Base-by-base conservation (phyloP, 1,140 invertebrate genomes). In the Drosophila tsacasi region DNA sequence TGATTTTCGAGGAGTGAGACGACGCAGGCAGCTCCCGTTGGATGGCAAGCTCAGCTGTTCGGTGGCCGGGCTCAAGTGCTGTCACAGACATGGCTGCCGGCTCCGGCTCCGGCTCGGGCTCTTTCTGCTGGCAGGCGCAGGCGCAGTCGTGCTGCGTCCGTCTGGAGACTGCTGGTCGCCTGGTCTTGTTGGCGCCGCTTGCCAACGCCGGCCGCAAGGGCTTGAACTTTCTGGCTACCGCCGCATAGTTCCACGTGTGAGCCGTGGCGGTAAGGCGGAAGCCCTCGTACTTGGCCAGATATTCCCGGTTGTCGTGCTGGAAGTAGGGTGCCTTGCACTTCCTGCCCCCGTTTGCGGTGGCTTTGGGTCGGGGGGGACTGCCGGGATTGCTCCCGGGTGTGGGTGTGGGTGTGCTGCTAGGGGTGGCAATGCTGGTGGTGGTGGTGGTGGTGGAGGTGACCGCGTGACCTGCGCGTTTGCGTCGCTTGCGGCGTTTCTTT, bases 151-250 rank as follows among this genome's bases (percentile, higher is more conserved):
- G 37, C 9, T 30, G 54, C 25, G 27, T 3, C 69, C 77, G 81
- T 21, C 68, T 75, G 27, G 59, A 13, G 15, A 72, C 37, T 75
- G 75, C 86, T 90, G 85, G 50, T 67, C 82, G 69, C 86, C 82
- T 91, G 86, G 66, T 76, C 77, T 86, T 91, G 76, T 86, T 87
- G 85, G 79, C 83, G 81, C 84, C 85, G 81, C 78, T 91, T 79
- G 81, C 85, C 71, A 79, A 90, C 63, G 83, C 76, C 72, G 86
- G 82, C 61, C 79, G 67, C 67, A 89, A 81, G 50, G 91, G 91
- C 69, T 91, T 92, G 21, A 92, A 92, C 54, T 92, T 92, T 61
- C 83, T 91, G 32, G 91, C 91, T 52, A 92, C 91, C 17, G 91
- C 91, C 6, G 79, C 87, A 71, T 92, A 92, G 64, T 92, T 92